Conservation (phyloP, 2,797 vertebrate genomes). For the Tokudaia muenninki region DNA sequence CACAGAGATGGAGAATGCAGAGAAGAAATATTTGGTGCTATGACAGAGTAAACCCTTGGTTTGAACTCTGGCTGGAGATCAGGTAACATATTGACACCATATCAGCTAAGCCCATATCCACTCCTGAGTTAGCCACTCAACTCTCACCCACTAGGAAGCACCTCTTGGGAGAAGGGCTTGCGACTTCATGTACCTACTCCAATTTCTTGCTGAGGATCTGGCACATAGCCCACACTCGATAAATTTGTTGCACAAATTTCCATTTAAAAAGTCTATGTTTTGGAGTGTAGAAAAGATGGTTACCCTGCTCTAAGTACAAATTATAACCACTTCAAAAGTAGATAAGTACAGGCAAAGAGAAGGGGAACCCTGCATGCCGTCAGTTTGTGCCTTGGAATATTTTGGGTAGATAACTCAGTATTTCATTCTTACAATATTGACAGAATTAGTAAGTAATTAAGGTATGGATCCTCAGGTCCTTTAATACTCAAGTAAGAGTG, state of each 20-base stretch:
- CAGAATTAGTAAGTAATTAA: conserved; percentile 23
- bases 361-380: conserved; percentile 32
- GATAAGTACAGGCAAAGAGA: not conserved
- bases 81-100: not conserved
- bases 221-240: not conserved
- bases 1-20: not conserved
- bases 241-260: conserved; percentile 59
- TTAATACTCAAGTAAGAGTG: not conserved
- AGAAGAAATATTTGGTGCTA: not conserved
- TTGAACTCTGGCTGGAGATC: not conserved
- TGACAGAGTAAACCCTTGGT: not conserved
- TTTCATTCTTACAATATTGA: conserved; percentile 36
- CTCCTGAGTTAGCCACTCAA: not conserved
- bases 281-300: conserved; percentile 49
- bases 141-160: not conserved
- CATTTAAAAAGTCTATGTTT: conserved; percentile 56
- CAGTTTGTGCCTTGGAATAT: conserved; percentile 19
- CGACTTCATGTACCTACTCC: conserved; percentile 29
- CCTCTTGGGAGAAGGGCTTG: conserved; percentile 67
- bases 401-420: conserved; percentile 8
- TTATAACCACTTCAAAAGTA: conserved; percentile 66
- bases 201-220: conserved; percentile 37
- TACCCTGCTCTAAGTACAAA: conserved; percentile 43
- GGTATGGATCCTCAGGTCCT: not conserved
- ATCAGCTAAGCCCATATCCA: not conserved